Percentiles rank a stretch among this genome's conserved stretches.
These are phyloP conservation scores for Noctilio leporinus DNA, from an alignment of 2,113 vertebrate species.

Conservation along the genomic window DNA sequence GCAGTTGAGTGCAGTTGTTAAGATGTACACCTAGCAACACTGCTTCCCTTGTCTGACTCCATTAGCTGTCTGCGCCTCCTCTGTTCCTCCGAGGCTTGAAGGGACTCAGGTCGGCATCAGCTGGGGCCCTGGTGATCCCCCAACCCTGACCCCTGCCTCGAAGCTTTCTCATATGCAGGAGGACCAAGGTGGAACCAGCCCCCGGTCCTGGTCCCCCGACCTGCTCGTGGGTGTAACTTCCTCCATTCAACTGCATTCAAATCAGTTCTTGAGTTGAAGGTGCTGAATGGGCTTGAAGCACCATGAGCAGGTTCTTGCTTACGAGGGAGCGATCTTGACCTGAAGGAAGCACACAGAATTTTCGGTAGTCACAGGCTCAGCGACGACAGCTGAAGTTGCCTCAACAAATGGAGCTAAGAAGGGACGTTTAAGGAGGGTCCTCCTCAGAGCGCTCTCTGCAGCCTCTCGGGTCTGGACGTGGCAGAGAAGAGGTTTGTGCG, in stretches of 20 bases:
- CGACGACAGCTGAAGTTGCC: neutral
- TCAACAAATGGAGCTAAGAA: neutral
- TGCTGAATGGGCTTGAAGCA: neutral
- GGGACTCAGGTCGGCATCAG: neutral
- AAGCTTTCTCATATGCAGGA: neutral
- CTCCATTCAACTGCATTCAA: neutral
- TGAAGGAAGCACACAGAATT: neutral
- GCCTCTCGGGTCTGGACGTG: neutral
- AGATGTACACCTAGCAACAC: neutral
- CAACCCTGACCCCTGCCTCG: rapidly evolving
- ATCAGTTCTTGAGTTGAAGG: neutral
- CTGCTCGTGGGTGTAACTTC: neutral
- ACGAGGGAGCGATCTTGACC: neutral
- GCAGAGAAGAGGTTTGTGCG: neutral
- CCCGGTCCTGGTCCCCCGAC: neutral
- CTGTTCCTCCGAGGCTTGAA: neutral
- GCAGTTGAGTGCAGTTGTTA: neutral
- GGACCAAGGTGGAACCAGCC: neutral
- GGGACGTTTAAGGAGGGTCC: rapidly evolving
- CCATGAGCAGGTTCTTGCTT: neutral
- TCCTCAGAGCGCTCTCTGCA: neutral
- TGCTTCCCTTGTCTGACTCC: neutral
- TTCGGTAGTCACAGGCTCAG: neutral
- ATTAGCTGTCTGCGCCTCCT: neutral
- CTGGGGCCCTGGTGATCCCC: rapidly evolving